Evolutionary conservation across 2,797 vertebrate species (phyloP).

Genomic region (Gambusia yucatana): DNA sequence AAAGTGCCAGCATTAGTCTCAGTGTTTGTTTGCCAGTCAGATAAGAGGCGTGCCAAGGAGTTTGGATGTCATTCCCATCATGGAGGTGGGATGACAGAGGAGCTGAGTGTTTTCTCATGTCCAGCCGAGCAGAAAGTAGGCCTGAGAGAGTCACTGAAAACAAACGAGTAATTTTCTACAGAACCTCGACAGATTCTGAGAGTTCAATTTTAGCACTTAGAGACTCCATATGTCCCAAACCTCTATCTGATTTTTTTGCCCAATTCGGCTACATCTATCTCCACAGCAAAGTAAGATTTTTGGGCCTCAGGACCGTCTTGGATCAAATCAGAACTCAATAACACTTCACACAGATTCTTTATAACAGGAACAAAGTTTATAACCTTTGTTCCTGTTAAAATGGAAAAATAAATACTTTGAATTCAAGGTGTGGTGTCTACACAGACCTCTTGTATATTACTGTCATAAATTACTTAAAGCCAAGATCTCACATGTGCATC

Average conservation of each 20-base stretch:
- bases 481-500: background rate
- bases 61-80: slow-evolving; percentile 40
- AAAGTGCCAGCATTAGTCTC: slow-evolving; percentile 37
- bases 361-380: background rate
- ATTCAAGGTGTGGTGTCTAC: background rate
- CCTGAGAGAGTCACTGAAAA: slow-evolving; percentile 10
- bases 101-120: slow-evolving; percentile 24
- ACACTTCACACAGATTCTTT: background rate
- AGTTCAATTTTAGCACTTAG: background rate
- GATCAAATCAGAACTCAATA: background rate
- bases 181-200: background rate
- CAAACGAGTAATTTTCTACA: background rate
- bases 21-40: slow-evolving; percentile 39
- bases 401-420: background rate
- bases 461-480: background rate
- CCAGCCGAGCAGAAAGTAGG: slow-evolving; percentile 1
- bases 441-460: background rate
- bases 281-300: background rate
- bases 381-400: background rate
- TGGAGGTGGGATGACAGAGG: slow-evolving; percentile 27
- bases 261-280: background rate
- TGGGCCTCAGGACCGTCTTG: background rate
- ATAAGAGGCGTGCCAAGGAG: slow-evolving; percentile 47
- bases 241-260: background rate
- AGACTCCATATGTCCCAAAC: background rate